Percentiles rank a stretch among this genome's conserved stretches.
Conservation (phyloP, 2,888 invertebrate genomes). For the Crepidodera aurea region DNA sequence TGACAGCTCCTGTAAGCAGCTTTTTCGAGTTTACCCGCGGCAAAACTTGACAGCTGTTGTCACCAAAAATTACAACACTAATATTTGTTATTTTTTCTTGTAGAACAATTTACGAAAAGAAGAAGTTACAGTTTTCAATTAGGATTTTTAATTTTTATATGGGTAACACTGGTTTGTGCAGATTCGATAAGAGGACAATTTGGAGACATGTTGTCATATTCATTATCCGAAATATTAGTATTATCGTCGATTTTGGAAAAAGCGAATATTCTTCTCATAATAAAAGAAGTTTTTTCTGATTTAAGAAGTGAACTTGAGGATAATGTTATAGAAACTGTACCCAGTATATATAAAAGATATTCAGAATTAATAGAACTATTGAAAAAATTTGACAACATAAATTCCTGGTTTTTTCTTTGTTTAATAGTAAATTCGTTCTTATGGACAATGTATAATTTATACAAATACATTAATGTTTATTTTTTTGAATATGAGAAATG, state of each 20-base stretch:
- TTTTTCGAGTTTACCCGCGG: too few species aligned
- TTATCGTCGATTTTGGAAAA: constrained; percentile 28
- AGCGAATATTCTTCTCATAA: constrained; percentile 25
- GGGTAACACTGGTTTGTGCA: constrained; percentile 12
- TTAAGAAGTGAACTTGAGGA: constrained; percentile 16
- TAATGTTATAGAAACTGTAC: neutral
- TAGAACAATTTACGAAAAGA: constrained; percentile 14
- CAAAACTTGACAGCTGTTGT: too few species aligned
- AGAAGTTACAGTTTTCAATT: constrained; percentile 21
- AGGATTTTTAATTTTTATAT: constrained; percentile 5
- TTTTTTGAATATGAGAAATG: constrained; percentile 25
- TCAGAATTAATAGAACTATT: constrained; percentile 7
- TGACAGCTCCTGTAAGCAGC: too few species aligned
- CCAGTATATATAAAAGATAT: neutral
- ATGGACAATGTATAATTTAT: constrained; percentile 38
- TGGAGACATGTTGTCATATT: constrained; percentile 27
- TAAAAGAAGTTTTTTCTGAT: constrained; percentile 4
- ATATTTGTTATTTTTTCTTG: too few species aligned
- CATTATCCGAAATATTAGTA: constrained; percentile 32
- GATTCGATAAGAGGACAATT: constrained; percentile 24
- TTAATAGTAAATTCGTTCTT: constrained; percentile 33
- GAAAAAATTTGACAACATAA: constrained; percentile 18
- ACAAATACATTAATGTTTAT: constrained; percentile 33
- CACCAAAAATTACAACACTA: too few species aligned
- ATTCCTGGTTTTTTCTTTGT: constrained; percentile 31